Conservation (phyloP, 2,113 vertebrate species). For the Heterocephalus glaber region DNA sequence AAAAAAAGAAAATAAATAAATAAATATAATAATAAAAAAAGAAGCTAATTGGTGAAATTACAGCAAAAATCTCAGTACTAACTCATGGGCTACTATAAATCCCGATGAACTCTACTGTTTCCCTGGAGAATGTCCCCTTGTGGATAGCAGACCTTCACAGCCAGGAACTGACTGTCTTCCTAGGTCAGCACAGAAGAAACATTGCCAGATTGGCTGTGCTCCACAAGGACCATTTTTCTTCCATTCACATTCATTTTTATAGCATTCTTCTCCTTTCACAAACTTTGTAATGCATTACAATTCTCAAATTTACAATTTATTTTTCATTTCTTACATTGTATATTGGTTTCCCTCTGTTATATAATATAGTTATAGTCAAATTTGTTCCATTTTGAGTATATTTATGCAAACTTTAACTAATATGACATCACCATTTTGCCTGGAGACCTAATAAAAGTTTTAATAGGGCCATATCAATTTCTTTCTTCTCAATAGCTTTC, state of each 20-base stretch:
- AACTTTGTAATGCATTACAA: background rate
- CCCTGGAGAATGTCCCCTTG: background rate
- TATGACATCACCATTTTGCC: background rate
- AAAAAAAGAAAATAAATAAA: no score
- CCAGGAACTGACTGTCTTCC: background rate
- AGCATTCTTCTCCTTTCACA: background rate
- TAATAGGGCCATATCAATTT: background rate
- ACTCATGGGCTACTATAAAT: background rate
- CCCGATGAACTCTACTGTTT: background rate
- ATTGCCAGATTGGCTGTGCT: background rate
- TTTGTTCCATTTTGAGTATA: background rate
- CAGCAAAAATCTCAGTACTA: background rate
- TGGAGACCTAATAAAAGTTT: background rate
- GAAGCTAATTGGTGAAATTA: background rate
- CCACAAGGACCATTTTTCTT: background rate
- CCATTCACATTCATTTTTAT: background rate
- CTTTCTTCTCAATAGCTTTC: background rate
- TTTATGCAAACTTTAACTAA: conserved; percentile 7
- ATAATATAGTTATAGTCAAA: background rate
- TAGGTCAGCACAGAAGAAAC: background rate
- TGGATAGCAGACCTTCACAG: background rate
- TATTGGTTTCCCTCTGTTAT: background rate
- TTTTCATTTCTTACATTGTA: background rate
- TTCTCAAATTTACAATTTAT: background rate
- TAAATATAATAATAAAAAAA: no score